Base-by-base conservation (phyloP, 2,888 invertebrate species). In the Acronicta aceris region DNA sequence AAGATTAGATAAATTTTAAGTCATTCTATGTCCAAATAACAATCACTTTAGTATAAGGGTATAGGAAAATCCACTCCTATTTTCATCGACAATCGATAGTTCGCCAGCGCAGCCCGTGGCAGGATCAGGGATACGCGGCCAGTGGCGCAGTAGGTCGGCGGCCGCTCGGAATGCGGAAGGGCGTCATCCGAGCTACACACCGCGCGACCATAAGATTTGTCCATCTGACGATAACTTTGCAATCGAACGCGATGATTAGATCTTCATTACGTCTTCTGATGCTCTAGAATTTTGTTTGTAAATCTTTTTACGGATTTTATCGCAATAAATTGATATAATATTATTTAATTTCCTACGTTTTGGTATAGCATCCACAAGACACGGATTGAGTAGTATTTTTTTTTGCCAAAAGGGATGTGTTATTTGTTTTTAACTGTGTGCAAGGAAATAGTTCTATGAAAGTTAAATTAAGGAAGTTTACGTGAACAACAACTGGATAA, bases 41-140 rank as follows among this genome's bases (percentile, higher is more conserved):
- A 30, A 13, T 36, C 36, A 13, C 13, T 36, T 1, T 33, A n/a
- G n/a, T 5, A 36, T 13, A 13, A 2, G 13, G 9, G 30, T 30
- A 12, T 30, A 33, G 3, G 10, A 38, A 38, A 38, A 38, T 8
- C n/a, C 5, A n/a, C 33, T 12, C 33, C 33, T 33, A 33, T 33
- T 33, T 33, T 33, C 50, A 74, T 76, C 76, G 76, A 78, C 47
- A 62, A 79, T 83, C 81, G 79, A 81, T 71, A 65, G 53, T 51
- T 43, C 50, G 53, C 57, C 17, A 47, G 78, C 71, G 47, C 91
- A 83, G 71, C 89, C 84, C 90, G 82, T 81, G 76, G 52, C 89
- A 93, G 93, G 93, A 94, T 92, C 92, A 93, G 91, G 92, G 90
- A 90, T 90, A 92, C 83, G 89, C 90, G 93, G 94, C 84, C 93